Conservation (phyloP, 1,140 invertebrate species). For the Mercenaria mercenaria region DNA sequence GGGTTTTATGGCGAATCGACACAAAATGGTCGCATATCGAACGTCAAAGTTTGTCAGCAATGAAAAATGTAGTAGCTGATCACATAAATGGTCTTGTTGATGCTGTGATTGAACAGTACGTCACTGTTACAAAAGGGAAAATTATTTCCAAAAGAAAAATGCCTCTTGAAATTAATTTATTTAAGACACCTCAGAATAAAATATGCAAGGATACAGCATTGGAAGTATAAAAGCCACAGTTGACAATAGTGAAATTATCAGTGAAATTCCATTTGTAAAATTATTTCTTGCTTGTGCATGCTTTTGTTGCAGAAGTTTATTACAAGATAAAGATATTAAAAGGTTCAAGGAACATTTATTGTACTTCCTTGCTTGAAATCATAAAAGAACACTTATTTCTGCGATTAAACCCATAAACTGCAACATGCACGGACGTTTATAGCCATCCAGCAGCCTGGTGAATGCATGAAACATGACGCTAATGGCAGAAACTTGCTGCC, state of each 20-base stretch:
- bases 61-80: too few species aligned
- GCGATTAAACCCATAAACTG: constrained; percentile 39
- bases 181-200: too few species aligned
- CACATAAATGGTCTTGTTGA: too few species aligned
- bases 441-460: neutral
- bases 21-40: too few species aligned
- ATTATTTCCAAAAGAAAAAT: too few species aligned
- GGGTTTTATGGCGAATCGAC: too few species aligned
- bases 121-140: too few species aligned
- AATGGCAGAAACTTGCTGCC: constrained; percentile 15
- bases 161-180: too few species aligned
- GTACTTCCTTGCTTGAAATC: constrained; percentile 11
- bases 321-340: neutral
- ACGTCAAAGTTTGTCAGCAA: too few species aligned
- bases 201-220: too few species aligned
- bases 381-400: constrained; percentile 25
- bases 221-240: too few species aligned
- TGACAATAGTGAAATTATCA: neutral
- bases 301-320: neutral
- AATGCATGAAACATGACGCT: constrained; percentile 9
- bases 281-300: neutral
- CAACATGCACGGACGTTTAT: constrained; percentile 28
- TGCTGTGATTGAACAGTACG: too few species aligned
- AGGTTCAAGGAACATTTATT: constrained; percentile 4
- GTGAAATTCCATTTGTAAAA: neutral